These are phyloP conservation scores for Buphagus erythrorhynchus DNA, from an alignment of 2,797 vertebrate species.

Conservation along the genomic window DNA sequence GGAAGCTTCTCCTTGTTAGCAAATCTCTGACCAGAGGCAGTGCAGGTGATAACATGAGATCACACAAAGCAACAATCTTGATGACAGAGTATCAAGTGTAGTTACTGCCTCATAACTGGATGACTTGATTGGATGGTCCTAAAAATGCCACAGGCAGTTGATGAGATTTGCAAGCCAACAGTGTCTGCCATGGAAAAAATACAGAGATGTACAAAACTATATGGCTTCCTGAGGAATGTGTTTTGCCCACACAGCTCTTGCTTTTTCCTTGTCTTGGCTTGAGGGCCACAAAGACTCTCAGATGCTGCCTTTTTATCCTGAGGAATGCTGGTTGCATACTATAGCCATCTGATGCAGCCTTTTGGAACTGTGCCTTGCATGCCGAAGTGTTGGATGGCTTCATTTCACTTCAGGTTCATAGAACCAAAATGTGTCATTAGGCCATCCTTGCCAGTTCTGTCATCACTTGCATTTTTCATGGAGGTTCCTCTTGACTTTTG, in stretches of 20 bases:
- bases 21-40: not conserved
- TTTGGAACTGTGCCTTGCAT: not conserved
- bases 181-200: not conserved
- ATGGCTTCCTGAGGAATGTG: not conserved
- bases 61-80: not conserved
- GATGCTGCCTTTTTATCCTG: not conserved
- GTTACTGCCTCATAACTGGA: not conserved
- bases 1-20: not conserved
- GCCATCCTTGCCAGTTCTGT: not conserved
- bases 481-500: not conserved
- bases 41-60: not conserved
- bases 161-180: not conserved
- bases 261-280: not conserved
- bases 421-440: not conserved
- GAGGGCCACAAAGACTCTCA: not conserved
- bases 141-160: not conserved
- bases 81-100: not conserved
- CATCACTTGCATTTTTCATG: not conserved
- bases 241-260: not conserved
- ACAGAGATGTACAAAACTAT: not conserved
- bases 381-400: not conserved
- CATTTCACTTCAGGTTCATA: not conserved
- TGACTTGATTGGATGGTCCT: not conserved
- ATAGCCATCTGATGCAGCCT: not conserved
- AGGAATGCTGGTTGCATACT: not conserved